A percentile compares a stretch with the other conserved stretches of the same genome.
These are phyloP conservation scores for Dynastes maya DNA, from an alignment of 2,888 invertebrate genomes.

Conservation along the genomic window DNA sequence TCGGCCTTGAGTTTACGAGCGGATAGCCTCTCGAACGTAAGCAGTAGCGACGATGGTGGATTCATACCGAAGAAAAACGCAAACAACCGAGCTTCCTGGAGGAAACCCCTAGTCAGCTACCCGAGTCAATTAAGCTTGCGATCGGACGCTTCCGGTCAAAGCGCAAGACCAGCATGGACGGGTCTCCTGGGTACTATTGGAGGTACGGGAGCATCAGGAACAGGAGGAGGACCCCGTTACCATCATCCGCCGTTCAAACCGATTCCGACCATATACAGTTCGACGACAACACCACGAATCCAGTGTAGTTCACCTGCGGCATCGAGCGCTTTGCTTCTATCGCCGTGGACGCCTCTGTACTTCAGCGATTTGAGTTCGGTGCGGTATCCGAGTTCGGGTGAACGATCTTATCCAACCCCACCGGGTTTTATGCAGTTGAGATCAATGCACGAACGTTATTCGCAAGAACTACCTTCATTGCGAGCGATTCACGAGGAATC, in stretches of 20 bases:
- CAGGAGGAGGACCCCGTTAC: conserved; percentile 54
- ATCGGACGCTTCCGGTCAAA: conserved; percentile 77
- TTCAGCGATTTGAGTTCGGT: conserved; percentile 92
- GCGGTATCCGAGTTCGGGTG: conserved; percentile 84
- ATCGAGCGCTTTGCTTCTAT: conserved; percentile 74
- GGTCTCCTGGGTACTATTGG: conserved; percentile 61
- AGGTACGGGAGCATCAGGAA: background rate
- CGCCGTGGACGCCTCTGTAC: conserved; percentile 82
- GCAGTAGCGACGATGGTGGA: conserved; percentile 87
- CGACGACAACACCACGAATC: conserved; percentile 73
- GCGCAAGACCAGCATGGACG: conserved; percentile 67
- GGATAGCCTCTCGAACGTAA: conserved; percentile 75
- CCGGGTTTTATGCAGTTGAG: conserved; percentile 80
- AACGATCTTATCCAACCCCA: conserved; percentile 84
- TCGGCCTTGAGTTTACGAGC: conserved; percentile 72
- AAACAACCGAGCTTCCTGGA: conserved; percentile 76
- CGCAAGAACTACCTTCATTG: conserved; percentile 81
- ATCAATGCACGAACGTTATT: conserved; percentile 79
- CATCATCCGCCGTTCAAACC: conserved; percentile 68
- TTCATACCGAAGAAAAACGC: conserved; percentile 78
- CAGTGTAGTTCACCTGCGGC: conserved; percentile 80
- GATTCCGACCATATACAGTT: conserved; percentile 68
- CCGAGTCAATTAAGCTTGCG: conserved; percentile 80
- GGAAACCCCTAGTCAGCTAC: conserved; percentile 77
- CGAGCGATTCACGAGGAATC: conserved; percentile 83